Base-by-base conservation (phyloP, 2,888 invertebrate species). In the Cantharis lateralis region DNA sequence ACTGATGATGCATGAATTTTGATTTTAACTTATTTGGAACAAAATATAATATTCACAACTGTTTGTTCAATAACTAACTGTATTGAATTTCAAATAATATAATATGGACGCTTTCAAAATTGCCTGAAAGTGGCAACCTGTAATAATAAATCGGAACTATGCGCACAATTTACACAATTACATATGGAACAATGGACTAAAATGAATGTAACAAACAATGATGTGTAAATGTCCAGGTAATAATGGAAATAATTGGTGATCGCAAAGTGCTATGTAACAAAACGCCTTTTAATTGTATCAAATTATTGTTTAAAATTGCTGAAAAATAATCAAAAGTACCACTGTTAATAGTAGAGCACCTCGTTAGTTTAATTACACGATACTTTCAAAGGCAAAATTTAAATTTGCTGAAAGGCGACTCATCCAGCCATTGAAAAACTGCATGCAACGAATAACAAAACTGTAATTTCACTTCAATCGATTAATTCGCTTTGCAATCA, bases 91-190 rank as follows among this genome's bases (percentile, higher is more conserved):
- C 48, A 48, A 4, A 48, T 48, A 7, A 24, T 24, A 24, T 24
- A 24, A 2, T 18, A 18, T 18, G 18, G 13, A 4, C n/a, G 48
- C n/a, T n/a, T 48, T 48, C n/a, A 48, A 48, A 48, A 48, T 48
- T 48, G 48, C n/a, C 48, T 48, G 68, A 75, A 75, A 68, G 71
- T 71, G 18, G 75, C 68, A 64, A 66, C 72, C 48, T 75, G 71
- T 72, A 76, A 75, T 75, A 75, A 76, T 72, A 68, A n/a, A 69
- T 72, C 72, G 64, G 20, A 63, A 15, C 69, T 72, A n/a, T 64
- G 70, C 48, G 76, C 70, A 76, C 76, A 72, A 62, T 62, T 62
- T 15, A 68, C 64, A 66, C 72, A 69, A 76, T 72, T 76, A 70
- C 76, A 63, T 76, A 24, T 63, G 72, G 69, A 61, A 72, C 76